These are phyloP conservation scores for Apogon talboti DNA, from an alignment of 2,797 vertebrate genomes.

Conservation along the genomic window DNA sequence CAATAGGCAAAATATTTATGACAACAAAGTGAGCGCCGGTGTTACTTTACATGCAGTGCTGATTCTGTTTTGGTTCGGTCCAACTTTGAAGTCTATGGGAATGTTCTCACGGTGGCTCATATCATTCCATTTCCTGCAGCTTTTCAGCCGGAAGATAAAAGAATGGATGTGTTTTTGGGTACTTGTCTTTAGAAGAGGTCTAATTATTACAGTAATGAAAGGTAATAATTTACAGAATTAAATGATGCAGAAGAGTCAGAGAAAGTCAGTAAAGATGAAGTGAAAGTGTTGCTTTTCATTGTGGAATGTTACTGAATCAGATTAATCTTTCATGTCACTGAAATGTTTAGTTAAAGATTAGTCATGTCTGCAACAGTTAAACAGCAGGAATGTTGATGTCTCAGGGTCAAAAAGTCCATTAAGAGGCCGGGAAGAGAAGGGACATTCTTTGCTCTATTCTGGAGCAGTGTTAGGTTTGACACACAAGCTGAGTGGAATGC, in stretches of 20 bases:
- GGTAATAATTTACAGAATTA: background rate
- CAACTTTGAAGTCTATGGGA: background rate
- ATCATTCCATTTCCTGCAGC: background rate
- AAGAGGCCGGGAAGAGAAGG: constrained; percentile 32
- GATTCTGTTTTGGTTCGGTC: background rate
- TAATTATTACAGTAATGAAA: background rate
- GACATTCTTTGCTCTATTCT: constrained; percentile 73
- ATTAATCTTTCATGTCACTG: constrained; percentile 32
- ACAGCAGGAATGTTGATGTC: constrained; percentile 58
- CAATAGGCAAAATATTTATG: background rate
- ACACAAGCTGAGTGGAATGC: constrained; percentile 73
- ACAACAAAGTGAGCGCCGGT: background rate
- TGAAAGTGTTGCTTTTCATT: constrained; percentile 4
- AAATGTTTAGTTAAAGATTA: constrained; percentile 44
- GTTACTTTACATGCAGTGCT: background rate
- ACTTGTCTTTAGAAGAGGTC: too few species aligned
- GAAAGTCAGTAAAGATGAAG: background rate
- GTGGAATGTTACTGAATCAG: constrained; percentile 23
- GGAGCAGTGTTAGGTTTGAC: constrained; percentile 67
- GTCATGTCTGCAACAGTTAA: constrained; percentile 29
- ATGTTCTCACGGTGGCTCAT: background rate
- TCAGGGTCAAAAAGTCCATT: constrained; percentile 64
- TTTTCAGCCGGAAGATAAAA: too few species aligned
- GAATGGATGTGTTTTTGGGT: too few species aligned
- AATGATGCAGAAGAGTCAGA: background rate